Evolutionary conservation across 1,140 invertebrate genomes (phyloP), one percentile per base, ranked within the genome.

Genomic region (Octopus sinensis): DNA sequence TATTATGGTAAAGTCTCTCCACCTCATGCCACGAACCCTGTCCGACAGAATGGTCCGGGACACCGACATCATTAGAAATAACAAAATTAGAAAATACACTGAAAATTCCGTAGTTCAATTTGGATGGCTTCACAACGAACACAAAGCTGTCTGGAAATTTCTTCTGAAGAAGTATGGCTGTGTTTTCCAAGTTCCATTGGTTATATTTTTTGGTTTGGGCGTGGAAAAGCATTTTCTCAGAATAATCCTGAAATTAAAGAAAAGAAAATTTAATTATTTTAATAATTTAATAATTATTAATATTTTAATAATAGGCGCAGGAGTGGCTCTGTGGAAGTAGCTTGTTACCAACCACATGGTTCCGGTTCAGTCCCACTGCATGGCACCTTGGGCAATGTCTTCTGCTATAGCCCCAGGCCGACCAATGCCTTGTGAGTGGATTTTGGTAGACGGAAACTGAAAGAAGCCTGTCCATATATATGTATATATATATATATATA

Each of bases 51-150:
- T 87, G 85, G 5, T 78, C 79, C 13, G 94, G 93, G 53, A 95
- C 95, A 78, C 94, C 94, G 87, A 94, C 93, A 88, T 94, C 85
- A 82, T 87, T 93, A 83, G 93, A 93, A 53, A 92, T 92, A 52
- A 96, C 94, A 92, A 97, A 97, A 91, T 97, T 96, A 87, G 95
- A 93, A 89, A 94, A 97, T 86, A 95, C 96, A 87, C 94, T 95
- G 89, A 95, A 96, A 54, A 94, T 95, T 84, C 94, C 94, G 81
- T 94, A 93, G 86, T 95, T 93, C 93, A 96, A 95, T 88, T 94
- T 94, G 87, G 84, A 92, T 76, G 95, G 94, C 85, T 93, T 93
- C 12, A 97, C 92, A 80, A 96, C 93, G 81, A 96, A 91, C 53
- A 97, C 92, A 85, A 95, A 93, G 84, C 93, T 93, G 53, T 92